Conservation (phyloP, 2,888 invertebrate species). For the Tachina lurida region DNA sequence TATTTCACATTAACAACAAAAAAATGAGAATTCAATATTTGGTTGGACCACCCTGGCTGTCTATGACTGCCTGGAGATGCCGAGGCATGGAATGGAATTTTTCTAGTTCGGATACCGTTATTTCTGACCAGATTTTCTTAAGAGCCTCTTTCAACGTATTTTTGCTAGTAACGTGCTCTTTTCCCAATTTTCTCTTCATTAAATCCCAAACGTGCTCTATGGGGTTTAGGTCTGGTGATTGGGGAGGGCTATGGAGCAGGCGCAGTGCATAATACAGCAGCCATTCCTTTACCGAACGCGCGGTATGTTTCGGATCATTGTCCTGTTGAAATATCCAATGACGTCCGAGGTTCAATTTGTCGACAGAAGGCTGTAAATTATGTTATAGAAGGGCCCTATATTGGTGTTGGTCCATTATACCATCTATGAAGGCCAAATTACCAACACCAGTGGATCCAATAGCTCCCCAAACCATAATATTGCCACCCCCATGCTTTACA, state of each 20-base stretch:
- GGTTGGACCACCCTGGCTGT: not conserved
- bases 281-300: not conserved
- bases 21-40: too few relatives aligned
- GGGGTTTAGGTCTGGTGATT: not conserved
- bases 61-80: conserved; percentile 4
- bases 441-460: too few relatives aligned
- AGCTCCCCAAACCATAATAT: too few relatives aligned
- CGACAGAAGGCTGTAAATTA: not conserved
- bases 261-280: not conserved
- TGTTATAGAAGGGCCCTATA: not conserved
- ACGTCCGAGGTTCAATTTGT: conserved; percentile 1
- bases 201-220: conserved; percentile 1
- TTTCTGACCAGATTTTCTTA: not conserved
- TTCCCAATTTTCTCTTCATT: not conserved
- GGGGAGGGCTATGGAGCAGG: not conserved
- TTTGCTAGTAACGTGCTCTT: not conserved
- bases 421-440: too few relatives aligned
- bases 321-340: not conserved
- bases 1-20: too few relatives aligned
- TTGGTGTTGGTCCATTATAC: too few relatives aligned
- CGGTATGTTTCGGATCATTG: not conserved
- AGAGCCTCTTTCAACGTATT: not conserved
- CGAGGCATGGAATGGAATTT: conserved; percentile 3
- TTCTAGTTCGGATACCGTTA: not conserved
- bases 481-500: too few relatives aligned